Conservation (phyloP, 2,113 vertebrate genomes). For the Prietella phreatophila region DNA sequence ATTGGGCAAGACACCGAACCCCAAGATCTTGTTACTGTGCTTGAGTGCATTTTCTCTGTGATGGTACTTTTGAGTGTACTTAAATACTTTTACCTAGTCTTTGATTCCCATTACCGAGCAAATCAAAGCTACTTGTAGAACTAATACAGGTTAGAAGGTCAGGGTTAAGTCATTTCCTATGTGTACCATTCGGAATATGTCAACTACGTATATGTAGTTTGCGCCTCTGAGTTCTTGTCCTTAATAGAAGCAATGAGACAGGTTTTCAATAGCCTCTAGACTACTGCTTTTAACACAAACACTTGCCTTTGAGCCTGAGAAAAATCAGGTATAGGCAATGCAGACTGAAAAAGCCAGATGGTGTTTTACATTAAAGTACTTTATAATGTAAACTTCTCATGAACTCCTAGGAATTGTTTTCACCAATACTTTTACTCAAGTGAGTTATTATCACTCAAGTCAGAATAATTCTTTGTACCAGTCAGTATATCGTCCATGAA, state of each 20-base stretch:
- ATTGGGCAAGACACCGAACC: too few relatives aligned
- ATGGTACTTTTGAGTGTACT: too few relatives aligned
- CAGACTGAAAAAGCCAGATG: too few relatives aligned
- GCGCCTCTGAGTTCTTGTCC: neutral
- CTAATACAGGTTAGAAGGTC: neutral
- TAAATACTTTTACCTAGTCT: too few relatives aligned
- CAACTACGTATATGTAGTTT: neutral
- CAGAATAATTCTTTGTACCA: neutral
- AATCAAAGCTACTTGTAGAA: neutral
- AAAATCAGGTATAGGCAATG: neutral
- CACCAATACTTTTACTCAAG: neutral
- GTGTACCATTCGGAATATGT: neutral
- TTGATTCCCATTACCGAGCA: too few relatives aligned
- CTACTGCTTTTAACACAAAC: neutral
- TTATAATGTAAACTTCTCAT: neutral
- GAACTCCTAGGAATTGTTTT: neutral
- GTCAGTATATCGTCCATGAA: neutral
- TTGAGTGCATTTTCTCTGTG: too few relatives aligned
- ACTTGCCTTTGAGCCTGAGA: neutral
- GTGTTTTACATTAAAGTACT: neutral
- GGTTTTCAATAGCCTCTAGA: neutral
- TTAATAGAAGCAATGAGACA: neutral
- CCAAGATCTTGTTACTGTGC: too few relatives aligned
- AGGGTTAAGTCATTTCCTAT: neutral
- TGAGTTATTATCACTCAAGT: neutral